Conservation (phyloP, 2,113 vertebrate species). For the Thalassoma bifasciatum region DNA sequence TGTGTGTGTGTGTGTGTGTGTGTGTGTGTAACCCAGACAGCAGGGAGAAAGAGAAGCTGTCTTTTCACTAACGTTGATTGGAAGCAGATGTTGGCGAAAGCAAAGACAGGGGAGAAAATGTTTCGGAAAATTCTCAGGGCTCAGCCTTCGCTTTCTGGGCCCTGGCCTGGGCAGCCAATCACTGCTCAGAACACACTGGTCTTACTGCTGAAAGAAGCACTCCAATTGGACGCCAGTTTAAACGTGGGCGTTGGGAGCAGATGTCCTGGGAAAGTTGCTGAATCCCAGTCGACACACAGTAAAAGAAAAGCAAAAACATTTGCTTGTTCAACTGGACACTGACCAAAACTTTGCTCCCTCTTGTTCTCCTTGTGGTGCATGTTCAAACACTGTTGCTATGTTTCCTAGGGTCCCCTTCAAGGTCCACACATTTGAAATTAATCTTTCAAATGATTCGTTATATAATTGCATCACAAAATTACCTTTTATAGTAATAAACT, state of each 20-base stretch:
- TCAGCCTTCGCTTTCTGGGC: slow-evolving; percentile 83
- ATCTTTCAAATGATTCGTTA: slow-evolving; percentile 3
- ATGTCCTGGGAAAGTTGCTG: slow-evolving; percentile 88
- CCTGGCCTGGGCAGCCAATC: slow-evolving; percentile 80
- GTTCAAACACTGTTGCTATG: slow-evolving; percentile 41
- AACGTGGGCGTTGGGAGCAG: slow-evolving; percentile 85
- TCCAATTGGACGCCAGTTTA: slow-evolving; percentile 72
- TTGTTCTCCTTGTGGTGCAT: slow-evolving; percentile 14
- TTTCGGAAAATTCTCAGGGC: slow-evolving; percentile 87
- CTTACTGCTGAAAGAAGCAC: slow-evolving; percentile 57
- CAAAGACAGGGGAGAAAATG: slow-evolving; percentile 75
- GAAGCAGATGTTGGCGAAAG: slow-evolving; percentile 87
- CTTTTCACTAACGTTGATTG: slow-evolving; percentile 81
- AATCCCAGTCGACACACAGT: slow-evolving; percentile 82
- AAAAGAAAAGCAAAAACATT: slow-evolving; percentile 84
- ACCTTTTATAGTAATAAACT: not conserved
- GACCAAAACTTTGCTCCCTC: slow-evolving; percentile 74
- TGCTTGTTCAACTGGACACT: slow-evolving; percentile 80
- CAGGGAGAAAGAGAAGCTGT: slow-evolving; percentile 65
- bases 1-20: slow-evolving; percentile 15
- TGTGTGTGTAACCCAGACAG: slow-evolving; percentile 56
- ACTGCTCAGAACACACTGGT: slow-evolving; percentile 38
- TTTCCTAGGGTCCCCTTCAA: slow-evolving; percentile 31
- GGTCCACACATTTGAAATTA: slow-evolving; percentile 33
- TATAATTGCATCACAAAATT: slow-evolving; percentile 8